Conservation (phyloP, 2,888 invertebrate species). For the Isoperla grammatica region DNA sequence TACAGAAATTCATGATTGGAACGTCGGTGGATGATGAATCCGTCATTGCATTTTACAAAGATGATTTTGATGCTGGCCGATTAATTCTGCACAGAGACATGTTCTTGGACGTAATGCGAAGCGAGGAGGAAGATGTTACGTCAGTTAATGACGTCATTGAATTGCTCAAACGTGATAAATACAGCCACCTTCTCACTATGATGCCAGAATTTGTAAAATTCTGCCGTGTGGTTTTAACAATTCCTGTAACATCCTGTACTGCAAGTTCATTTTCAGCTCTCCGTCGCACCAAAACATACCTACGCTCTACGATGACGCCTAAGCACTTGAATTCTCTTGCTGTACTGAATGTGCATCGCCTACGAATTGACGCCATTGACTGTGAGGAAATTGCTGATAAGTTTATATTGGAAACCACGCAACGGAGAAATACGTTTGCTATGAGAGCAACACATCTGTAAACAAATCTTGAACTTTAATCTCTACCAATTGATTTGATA, state of each 20-base stretch:
- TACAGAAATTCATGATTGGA: too few relatives aligned
- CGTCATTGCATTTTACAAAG: too few relatives aligned
- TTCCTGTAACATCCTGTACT: conserved; percentile 16
- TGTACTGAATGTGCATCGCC: conserved; percentile 3
- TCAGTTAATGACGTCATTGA: too few relatives aligned
- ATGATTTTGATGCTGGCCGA: too few relatives aligned
- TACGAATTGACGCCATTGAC: not conserved
- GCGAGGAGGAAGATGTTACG: too few relatives aligned
- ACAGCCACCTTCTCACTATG: too few relatives aligned
- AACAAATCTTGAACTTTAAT: too few relatives aligned
- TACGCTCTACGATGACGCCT: conserved; percentile 22
- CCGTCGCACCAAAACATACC: conserved; percentile 25
- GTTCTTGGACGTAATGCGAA: too few relatives aligned
- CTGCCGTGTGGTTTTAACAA: conserved; percentile 1
- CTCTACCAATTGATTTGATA: too few relatives aligned
- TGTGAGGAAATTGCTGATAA: conserved; percentile 1
- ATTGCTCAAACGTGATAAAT: too few relatives aligned
- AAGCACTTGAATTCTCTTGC: conserved; percentile 22
- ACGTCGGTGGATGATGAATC: too few relatives aligned
- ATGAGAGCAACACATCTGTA: not conserved
- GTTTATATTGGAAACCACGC: not conserved
- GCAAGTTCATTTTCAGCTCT: conserved; percentile 25
- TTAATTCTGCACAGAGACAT: too few relatives aligned
- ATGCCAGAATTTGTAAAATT: conserved; percentile 10
- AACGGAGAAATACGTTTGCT: conserved; percentile 4